Base-by-base conservation (phyloP, 2,797 vertebrate species). In the Orestias chungarensis region DNA sequence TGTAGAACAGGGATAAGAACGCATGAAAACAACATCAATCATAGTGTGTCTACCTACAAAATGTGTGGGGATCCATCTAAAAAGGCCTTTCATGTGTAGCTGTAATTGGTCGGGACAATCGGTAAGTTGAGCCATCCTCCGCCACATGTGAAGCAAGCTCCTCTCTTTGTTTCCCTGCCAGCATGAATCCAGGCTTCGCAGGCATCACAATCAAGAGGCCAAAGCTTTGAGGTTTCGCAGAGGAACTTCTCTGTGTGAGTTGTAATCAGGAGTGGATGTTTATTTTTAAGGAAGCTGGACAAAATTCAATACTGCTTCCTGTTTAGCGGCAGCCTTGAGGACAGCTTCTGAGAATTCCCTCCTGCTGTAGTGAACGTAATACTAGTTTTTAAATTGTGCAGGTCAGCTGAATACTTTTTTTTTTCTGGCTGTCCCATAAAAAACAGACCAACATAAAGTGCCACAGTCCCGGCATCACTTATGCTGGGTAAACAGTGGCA, bases 261-360 rank as follows among this genome's bases (percentile, higher is more conserved):
- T 72, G 69, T 77, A 91, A 88, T 89, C 85, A 87, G 72, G 15
- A 62, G 74, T 78, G 70, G 64, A 43, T 81, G 86, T 91, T 91
- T 88, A 83, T 84, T 89, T 87, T 79, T 85, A 82, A 46, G 15
- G 83, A 76, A 66, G 68, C 44, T 20, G 75, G 66, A 83, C 73
- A 87, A 72, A 87, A 88, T 76, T 74, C 81, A 83, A 89, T 78
- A 74, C 74, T 68, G 31, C 66, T 74, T 76, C 73, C 67, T 23
- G 5, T 66, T 62, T 42, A 15, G 47, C 62, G 25, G 64, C 70
- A 59, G 44, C 62, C 73, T 38, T 0, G 29, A 20, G 38, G 61
- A 46, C 69, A 73, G 80, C 79, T 68, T 78, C 73, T 29, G 33
- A 70, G 62, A 75, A 43, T 33, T 71, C 68, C 38, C 43, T 1